phyloP scores from a whole-genome alignment of 2,113 vertebrate species.

The Cavia porcellus region DNA sequence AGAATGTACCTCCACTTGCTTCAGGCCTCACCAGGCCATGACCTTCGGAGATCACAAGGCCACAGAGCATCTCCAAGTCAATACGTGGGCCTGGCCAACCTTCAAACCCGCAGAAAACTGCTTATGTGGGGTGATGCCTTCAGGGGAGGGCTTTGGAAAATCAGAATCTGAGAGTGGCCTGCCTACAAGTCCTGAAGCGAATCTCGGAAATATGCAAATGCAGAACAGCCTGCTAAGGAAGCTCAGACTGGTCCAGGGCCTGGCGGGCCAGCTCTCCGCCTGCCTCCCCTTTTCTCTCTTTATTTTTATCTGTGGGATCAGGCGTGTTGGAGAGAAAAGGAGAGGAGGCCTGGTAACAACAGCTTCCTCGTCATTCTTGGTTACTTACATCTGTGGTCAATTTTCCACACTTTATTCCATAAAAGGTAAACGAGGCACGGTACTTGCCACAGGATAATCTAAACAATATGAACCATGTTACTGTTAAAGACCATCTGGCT shows the following conservation, averaged over 20 bases:
- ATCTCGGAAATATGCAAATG: background rate
- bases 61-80: constrained; percentile 75
- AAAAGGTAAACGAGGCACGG: constrained; percentile 92
- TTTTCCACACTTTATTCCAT: constrained; percentile 93
- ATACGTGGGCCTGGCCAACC: constrained; percentile 66
- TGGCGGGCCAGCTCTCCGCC: constrained; percentile 81
- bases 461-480: constrained; percentile 92
- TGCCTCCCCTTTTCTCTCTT: constrained; percentile 85
- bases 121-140: constrained; percentile 78
- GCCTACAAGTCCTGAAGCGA: background rate
- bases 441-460: constrained; percentile 91
- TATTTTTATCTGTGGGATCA: constrained; percentile 90
- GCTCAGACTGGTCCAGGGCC: constrained; percentile 74
- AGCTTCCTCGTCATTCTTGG: constrained; percentile 89
- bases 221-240: background rate
- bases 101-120: constrained; percentile 80
- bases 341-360: constrained; percentile 89
- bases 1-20: constrained; percentile 60
- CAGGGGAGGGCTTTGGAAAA: constrained; percentile 78
- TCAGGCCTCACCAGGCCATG: constrained; percentile 70
- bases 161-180: constrained; percentile 50
- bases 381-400: constrained; percentile 92
- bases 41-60: background rate
- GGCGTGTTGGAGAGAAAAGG: constrained; percentile 84
- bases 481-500: constrained; percentile 91